phyloP scores from a whole-genome alignment of 2,797 vertebrate species.

The Coendou prehensilis region DNA sequence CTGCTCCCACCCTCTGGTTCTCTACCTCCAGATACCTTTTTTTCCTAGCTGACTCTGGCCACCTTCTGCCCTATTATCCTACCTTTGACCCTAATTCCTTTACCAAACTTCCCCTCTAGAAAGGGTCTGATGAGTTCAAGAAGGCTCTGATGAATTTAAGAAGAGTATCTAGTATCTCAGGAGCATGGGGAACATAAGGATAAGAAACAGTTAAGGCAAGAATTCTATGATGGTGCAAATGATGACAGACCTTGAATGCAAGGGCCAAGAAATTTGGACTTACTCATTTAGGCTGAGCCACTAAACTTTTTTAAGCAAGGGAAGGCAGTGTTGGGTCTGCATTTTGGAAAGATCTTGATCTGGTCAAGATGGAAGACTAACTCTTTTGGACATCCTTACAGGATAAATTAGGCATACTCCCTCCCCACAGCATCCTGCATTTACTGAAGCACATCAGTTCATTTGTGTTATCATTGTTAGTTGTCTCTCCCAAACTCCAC shows the following conservation, averaged over 20 bases:
- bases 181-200: neutral
- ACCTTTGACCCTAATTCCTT: conserved; percentile 19
- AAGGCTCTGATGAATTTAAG: conserved; percentile 7
- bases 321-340: neutral
- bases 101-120: conserved; percentile 25
- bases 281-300: conserved; percentile 40
- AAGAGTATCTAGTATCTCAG: conserved; percentile 5
- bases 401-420: conserved; percentile 15
- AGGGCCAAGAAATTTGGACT: conserved; percentile 58
- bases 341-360: conserved; percentile 59
- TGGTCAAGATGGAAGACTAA: conserved; percentile 24
- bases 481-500: conserved; percentile 29
- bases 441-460: conserved; percentile 11
- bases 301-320: conserved; percentile 59
- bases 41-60: conserved; percentile 1
- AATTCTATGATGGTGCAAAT: conserved; percentile 50
- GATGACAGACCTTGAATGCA: conserved; percentile 19
- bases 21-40: neutral
- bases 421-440: conserved; percentile 3
- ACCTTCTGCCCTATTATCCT: neutral
- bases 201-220: neutral
- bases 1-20: neutral
- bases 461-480: conserved; percentile 45
- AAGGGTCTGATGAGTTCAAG: conserved; percentile 48
- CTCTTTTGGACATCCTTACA: conserved; percentile 8